Conservation (phyloP, 2,113 vertebrate genomes). For the Zootoca vivipara region DNA sequence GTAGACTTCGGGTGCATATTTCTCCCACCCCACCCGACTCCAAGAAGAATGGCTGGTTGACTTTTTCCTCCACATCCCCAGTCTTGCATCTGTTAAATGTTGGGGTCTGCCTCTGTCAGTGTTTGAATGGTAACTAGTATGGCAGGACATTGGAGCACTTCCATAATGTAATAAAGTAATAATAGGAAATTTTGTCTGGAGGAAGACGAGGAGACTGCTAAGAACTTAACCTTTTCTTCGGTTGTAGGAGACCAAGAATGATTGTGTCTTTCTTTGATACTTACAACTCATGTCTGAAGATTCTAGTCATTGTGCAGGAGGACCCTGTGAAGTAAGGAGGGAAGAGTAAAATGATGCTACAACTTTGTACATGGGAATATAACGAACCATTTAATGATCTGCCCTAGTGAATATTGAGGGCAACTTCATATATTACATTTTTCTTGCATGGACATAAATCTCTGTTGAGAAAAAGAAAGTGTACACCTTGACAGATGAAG, state of each 20-base stretch:
- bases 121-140: background rate
- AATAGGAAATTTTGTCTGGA: background rate
- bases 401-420: background rate
- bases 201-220: conserved; percentile 27
- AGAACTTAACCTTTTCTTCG: background rate
- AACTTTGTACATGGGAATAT: background rate
- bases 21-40: background rate
- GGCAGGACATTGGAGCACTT: background rate
- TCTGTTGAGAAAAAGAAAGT: background rate
- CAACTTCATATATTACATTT: background rate
- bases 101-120: background rate
- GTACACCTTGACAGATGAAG: background rate
- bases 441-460: background rate
- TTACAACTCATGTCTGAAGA: background rate
- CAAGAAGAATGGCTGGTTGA: background rate
- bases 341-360: background rate
- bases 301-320: conserved; percentile 1
- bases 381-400: background rate
- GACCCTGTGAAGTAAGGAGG: background rate
- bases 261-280: conserved; percentile 15
- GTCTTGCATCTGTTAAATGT: background rate
- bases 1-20: conserved; percentile 61
- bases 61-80: conserved; percentile 38
- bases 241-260: background rate
- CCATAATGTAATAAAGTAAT: background rate